These are phyloP conservation scores for Biston stratarius DNA, from an alignment of 2,888 invertebrate species.

Conservation along the genomic window DNA sequence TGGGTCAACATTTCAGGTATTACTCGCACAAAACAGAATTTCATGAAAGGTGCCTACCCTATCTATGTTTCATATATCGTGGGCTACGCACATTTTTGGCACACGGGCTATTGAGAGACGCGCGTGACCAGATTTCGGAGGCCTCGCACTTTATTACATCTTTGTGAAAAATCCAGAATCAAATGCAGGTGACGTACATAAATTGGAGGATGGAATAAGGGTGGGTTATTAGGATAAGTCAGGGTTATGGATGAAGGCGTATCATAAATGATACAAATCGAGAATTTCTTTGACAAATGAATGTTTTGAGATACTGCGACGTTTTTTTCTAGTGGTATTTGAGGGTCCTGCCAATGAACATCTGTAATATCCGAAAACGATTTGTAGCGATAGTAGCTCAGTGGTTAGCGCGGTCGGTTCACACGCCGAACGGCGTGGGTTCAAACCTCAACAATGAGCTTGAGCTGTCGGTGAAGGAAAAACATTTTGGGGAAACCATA, in stretches of 20 bases:
- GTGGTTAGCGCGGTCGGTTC: too few species aligned
- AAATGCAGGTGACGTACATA: slow-evolving; percentile 40
- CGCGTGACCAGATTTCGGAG: slow-evolving; percentile 61
- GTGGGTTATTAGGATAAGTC: slow-evolving; percentile 3
- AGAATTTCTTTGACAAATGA: not conserved
- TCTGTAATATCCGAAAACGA: too few species aligned
- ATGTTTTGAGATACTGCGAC: too few species aligned
- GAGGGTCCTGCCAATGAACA: too few species aligned
- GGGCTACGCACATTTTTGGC: slow-evolving; percentile 55
- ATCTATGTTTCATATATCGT: slow-evolving; percentile 33
- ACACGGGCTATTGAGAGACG: slow-evolving; percentile 49
- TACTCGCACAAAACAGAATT: slow-evolving; percentile 27
- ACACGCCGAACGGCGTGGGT: too few species aligned
- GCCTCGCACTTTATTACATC: slow-evolving; percentile 53
- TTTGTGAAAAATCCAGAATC: slow-evolving; percentile 40
- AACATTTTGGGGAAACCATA: too few species aligned
- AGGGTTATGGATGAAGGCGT: not conserved
- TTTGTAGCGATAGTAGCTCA: too few species aligned
- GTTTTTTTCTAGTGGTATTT: too few species aligned
- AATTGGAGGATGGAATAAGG: slow-evolving; percentile 23
- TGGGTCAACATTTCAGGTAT: slow-evolving; percentile 34
- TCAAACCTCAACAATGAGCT: too few species aligned
- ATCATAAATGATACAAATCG: not conserved
- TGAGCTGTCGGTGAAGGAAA: too few species aligned
- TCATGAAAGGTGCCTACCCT: slow-evolving; percentile 19